Evolutionary conservation across 2,113 vertebrate genomes (phyloP).

Genomic region (Abramis brama): DNA sequence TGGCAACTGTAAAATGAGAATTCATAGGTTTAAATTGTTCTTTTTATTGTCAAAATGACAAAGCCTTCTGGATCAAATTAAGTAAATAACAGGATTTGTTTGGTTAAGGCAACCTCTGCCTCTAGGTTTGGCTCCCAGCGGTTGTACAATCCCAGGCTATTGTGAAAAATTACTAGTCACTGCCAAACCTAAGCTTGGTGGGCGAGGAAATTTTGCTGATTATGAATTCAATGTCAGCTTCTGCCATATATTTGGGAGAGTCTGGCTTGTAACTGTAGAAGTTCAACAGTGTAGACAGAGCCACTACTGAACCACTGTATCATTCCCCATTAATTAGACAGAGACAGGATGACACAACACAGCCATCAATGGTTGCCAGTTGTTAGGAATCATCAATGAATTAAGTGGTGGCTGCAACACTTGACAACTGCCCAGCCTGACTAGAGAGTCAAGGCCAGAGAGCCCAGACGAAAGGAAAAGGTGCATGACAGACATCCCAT

Average conservation of each 20-base stretch:
- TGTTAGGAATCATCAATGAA: slow-evolving; percentile 80
- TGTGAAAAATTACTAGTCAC: slow-evolving; percentile 28
- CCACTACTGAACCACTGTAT: slow-evolving; percentile 71
- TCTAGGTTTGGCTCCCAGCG: slow-evolving; percentile 8
- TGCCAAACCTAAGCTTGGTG: slow-evolving; percentile 22
- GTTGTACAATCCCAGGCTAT: slow-evolving; percentile 35
- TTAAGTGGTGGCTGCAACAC: slow-evolving; percentile 70
- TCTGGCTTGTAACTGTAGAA: slow-evolving; percentile 30
- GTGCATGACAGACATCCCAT: not conserved
- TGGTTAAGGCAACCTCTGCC: not conserved
- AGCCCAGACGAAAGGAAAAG: slow-evolving; percentile 75
- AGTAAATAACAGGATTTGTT: not conserved
- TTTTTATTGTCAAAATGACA: not conserved
- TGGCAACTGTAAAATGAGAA: not conserved
- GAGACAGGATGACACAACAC: slow-evolving; percentile 64
- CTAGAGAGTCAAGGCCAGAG: slow-evolving; percentile 57
- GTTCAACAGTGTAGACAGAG: slow-evolving; percentile 49
- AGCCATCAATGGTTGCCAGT: slow-evolving; percentile 80
- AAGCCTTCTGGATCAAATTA: not conserved
- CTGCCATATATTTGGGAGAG: slow-evolving; percentile 35
- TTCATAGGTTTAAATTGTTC: not conserved
- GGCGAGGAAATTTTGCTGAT: slow-evolving; percentile 1
- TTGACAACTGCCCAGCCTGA: slow-evolving; percentile 63
- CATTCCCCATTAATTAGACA: slow-evolving; percentile 86
- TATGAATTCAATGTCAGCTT: not conserved